These are phyloP conservation scores for Hedya salicella DNA, from an alignment of 2,888 invertebrate species.

Conservation along the genomic window DNA sequence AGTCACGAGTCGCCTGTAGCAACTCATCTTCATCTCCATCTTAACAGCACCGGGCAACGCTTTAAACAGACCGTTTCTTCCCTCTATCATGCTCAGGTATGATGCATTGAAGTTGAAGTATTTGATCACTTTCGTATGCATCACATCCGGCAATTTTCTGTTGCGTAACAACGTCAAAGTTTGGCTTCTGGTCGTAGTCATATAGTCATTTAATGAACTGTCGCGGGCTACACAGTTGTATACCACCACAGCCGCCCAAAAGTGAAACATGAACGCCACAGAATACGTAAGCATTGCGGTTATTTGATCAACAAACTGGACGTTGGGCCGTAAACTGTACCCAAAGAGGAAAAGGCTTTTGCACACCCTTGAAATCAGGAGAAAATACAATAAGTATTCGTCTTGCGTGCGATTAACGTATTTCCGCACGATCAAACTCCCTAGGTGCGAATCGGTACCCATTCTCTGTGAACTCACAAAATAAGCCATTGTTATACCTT, in stretches of 20 bases:
- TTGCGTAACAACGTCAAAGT: slow-evolving; percentile 45
- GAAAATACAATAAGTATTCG: slow-evolving; percentile 37
- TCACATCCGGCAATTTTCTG: slow-evolving; percentile 51
- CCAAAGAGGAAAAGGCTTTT: slow-evolving; percentile 55
- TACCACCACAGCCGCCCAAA: slow-evolving; percentile 54
- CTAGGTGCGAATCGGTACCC: slow-evolving; percentile 27
- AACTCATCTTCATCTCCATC: slow-evolving; percentile 48
- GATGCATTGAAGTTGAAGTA: slow-evolving; percentile 51
- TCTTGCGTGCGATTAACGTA: slow-evolving; percentile 8
- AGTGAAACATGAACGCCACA: slow-evolving; percentile 52
- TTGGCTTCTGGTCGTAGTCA: slow-evolving; percentile 37
- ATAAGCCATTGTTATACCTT: slow-evolving; percentile 44
- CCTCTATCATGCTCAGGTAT: slow-evolving; percentile 46
- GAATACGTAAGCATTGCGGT: slow-evolving; percentile 49
- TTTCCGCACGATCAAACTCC: slow-evolving; percentile 30
- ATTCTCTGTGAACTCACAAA: slow-evolving; percentile 44
- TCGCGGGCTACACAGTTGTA: slow-evolving; percentile 48
- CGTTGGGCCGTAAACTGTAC: slow-evolving; percentile 44
- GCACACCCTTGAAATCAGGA: slow-evolving; percentile 51
- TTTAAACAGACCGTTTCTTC: slow-evolving; percentile 47
- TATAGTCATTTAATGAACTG: slow-evolving; percentile 47
- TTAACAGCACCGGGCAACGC: slow-evolving; percentile 50
- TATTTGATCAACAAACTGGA: slow-evolving; percentile 49
- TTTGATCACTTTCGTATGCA: slow-evolving; percentile 47
- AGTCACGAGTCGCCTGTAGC: slow-evolving; percentile 46